phyloP scores from a whole-genome alignment of 2,113 vertebrate species.

The Plestiodon gilberti region DNA sequence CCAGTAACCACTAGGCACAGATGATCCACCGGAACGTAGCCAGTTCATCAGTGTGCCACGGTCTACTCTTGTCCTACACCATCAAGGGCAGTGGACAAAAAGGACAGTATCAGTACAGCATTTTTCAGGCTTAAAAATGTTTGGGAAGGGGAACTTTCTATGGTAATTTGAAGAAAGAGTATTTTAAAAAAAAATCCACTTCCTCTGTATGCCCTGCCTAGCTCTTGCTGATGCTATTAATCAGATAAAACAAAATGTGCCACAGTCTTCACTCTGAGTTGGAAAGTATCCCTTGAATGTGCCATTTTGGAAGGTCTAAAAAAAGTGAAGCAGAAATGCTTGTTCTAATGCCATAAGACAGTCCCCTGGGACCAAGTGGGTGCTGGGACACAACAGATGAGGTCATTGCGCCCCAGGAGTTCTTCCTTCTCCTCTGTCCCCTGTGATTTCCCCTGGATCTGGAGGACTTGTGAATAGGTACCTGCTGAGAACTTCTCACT shows the following conservation, averaged over 20 bases:
- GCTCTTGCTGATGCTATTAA: neutral
- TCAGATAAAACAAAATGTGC: neutral
- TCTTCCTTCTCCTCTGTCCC: neutral
- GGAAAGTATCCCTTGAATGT: neutral
- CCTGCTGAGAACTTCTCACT: neutral
- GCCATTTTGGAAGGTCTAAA: neutral
- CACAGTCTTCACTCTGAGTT: neutral
- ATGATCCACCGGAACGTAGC: neutral
- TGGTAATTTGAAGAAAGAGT: neutral
- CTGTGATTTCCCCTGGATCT: neutral
- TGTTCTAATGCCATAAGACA: neutral
- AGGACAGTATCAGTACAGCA: neutral
- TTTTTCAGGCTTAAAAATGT: neutral
- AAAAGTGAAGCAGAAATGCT: neutral
- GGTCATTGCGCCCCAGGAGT: neutral
- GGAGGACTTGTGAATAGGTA: neutral
- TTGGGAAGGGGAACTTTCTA: neutral
- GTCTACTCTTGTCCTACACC: too few relatives aligned
- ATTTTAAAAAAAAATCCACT: too few relatives aligned
- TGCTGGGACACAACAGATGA: neutral
- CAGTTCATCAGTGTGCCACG: neutral
- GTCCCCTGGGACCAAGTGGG: neutral
- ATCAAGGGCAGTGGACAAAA: neutral
- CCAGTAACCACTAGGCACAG: too few relatives aligned
- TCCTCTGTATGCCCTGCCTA: neutral